Evolutionary conservation across 1,140 invertebrate species (phyloP).

Genomic region (Pseudobourletiella spinata): DNA sequence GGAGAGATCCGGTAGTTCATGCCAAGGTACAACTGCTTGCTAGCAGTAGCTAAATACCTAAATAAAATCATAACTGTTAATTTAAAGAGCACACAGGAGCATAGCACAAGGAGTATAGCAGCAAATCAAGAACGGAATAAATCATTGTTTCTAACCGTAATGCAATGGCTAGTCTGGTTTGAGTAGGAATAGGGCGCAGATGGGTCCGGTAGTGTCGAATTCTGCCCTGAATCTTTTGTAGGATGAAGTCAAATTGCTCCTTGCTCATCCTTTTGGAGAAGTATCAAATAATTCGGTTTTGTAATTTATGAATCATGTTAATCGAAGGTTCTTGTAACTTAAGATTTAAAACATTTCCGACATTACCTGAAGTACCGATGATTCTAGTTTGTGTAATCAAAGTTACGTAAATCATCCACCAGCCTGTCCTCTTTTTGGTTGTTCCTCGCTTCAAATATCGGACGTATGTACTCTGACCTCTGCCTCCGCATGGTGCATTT

Average conservation of each 20-base stretch:
- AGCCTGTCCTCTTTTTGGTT: background rate
- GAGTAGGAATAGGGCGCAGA: background rate
- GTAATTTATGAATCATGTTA: background rate
- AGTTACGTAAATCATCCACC: background rate
- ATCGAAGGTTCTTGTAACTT: background rate
- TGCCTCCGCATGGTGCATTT: background rate
- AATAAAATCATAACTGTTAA: background rate
- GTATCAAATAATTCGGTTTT: background rate
- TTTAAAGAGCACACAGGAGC: background rate
- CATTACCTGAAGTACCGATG: background rate
- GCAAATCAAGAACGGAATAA: background rate
- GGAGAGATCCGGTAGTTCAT: background rate
- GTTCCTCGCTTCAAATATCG: background rate
- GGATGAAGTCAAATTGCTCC: background rate
- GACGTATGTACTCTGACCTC: background rate
- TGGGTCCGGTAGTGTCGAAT: background rate
- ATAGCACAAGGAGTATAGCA: too few relatives aligned
- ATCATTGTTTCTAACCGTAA: background rate
- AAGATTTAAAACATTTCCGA: background rate
- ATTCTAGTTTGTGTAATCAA: background rate
- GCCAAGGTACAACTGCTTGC: background rate
- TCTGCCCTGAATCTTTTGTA: background rate
- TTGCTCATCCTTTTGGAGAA: background rate
- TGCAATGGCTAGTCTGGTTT: background rate
- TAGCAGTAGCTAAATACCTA: background rate